Evolutionary conservation across 2,797 vertebrate genomes (phyloP).

Genomic region (Nyctibius grandis): DNA sequence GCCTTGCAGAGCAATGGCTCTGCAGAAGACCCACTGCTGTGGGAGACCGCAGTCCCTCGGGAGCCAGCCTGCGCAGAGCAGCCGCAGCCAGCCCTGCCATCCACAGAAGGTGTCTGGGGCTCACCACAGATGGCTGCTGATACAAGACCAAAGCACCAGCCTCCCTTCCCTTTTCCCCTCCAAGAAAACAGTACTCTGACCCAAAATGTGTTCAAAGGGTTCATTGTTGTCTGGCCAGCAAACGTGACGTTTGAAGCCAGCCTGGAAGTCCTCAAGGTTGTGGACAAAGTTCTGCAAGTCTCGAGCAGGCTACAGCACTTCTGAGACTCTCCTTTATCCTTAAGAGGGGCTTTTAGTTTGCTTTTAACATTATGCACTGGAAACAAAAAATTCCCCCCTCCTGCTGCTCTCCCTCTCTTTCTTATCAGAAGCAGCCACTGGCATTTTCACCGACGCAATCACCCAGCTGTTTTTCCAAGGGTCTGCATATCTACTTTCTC

Average conservation of each 20-base stretch:
- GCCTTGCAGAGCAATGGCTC: neutral
- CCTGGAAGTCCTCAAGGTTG: constrained; percentile 3
- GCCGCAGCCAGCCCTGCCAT: neutral
- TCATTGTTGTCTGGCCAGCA: constrained; percentile 34
- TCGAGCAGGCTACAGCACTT: neutral
- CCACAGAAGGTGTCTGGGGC: neutral
- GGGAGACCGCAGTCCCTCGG: neutral
- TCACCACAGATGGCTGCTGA: neutral
- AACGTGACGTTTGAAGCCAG: neutral
- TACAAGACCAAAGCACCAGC: neutral
- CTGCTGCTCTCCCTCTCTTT: neutral
- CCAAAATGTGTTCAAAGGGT: constrained; percentile 22
- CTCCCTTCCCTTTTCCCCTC: neutral
- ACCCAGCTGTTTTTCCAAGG: neutral
- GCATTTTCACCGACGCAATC: neutral
- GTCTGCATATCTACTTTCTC: neutral
- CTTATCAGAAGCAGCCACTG: neutral
- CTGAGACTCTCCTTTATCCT: neutral
- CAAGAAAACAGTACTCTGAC: neutral
- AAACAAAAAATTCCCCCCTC: neutral
- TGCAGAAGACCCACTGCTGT: neutral
- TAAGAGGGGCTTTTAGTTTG: neutral
- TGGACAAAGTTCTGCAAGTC: neutral
- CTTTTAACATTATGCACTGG: neutral
- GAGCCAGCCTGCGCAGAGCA: neutral